phyloP scores from a whole-genome alignment of 1,140 invertebrate species.

The Lasioglossum albipes region DNA sequence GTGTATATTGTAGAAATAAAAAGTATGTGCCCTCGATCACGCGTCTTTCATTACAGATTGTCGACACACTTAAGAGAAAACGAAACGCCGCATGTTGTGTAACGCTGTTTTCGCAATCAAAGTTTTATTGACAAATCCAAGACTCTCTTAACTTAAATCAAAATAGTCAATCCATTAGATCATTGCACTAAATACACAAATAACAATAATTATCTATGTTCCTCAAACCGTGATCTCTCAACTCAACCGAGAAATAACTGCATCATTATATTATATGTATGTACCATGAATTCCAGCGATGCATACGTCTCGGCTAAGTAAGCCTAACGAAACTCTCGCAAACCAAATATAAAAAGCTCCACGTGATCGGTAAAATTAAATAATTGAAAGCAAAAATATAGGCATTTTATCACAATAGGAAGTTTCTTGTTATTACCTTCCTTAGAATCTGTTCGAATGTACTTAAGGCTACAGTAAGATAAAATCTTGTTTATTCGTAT shows the following conservation, averaged over 20 bases:
- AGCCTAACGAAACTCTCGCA: no score
- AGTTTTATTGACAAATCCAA: conserved; percentile 1
- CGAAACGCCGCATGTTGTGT: not conserved
- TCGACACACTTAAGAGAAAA: not conserved
- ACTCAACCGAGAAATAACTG: not conserved
- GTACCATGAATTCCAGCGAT: not conserved
- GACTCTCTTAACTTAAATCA: not conserved
- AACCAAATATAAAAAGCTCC: not conserved
- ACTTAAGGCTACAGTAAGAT: conserved; percentile 29
- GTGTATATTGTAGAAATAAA: conserved; percentile 8
- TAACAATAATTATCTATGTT: not conserved
- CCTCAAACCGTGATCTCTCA: not conserved
- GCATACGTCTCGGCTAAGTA: no score
- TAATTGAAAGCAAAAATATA: not conserved
- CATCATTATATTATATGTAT: no score
- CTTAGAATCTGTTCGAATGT: no score
- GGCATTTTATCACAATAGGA: not conserved
- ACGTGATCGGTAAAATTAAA: not conserved
- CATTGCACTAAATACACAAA: not conserved
- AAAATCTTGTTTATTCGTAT: conserved; percentile 29
- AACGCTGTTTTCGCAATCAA: not conserved
- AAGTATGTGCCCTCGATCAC: not conserved
- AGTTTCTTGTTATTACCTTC: not conserved
- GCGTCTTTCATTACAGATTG: not conserved
- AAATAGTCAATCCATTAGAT: not conserved